Evolutionary conservation across 2,113 vertebrate species (phyloP).

Genomic region (Camelus bactrianus): DNA sequence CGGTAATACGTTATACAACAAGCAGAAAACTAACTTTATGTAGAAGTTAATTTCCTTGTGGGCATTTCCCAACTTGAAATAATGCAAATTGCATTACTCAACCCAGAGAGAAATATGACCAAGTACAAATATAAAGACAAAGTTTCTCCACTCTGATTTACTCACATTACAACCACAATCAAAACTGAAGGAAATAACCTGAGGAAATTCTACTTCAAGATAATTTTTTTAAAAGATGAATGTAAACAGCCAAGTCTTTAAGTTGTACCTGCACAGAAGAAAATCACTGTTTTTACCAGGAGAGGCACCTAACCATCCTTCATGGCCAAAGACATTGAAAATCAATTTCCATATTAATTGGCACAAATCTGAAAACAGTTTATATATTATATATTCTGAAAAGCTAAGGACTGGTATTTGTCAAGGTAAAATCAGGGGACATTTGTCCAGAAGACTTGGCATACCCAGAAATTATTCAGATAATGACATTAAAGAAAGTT

Average conservation of each 20-base stretch:
- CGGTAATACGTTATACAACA: not conserved
- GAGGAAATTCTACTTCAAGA: conserved; percentile 49
- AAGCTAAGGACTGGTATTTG: not conserved
- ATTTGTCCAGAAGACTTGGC: not conserved
- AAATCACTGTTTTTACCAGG: conserved; percentile 26
- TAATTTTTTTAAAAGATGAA: not conserved
- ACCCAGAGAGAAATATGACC: conserved; percentile 11
- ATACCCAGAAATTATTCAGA: not conserved
- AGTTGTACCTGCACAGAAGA: not conserved
- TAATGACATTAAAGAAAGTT: not conserved
- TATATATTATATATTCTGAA: not conserved
- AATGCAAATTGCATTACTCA: conserved; percentile 60
- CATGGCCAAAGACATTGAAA: conserved; percentile 7
- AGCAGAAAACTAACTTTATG: not conserved
- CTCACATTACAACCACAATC: conserved; percentile 3
- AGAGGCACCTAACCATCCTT: not conserved
- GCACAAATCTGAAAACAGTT: conserved; percentile 31
- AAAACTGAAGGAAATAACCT: conserved; percentile 55
- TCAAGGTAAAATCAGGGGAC: conserved; percentile 7
- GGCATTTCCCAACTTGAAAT: conserved; percentile 44
- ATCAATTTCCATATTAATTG: conserved; percentile 28
- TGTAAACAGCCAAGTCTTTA: not conserved
- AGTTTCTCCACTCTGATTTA: conserved; percentile 48
- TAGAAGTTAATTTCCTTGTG: conserved; percentile 35
- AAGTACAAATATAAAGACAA: not conserved